Base-by-base conservation (phyloP, 2,113 vertebrate species). In the Bubo scandiacus region DNA sequence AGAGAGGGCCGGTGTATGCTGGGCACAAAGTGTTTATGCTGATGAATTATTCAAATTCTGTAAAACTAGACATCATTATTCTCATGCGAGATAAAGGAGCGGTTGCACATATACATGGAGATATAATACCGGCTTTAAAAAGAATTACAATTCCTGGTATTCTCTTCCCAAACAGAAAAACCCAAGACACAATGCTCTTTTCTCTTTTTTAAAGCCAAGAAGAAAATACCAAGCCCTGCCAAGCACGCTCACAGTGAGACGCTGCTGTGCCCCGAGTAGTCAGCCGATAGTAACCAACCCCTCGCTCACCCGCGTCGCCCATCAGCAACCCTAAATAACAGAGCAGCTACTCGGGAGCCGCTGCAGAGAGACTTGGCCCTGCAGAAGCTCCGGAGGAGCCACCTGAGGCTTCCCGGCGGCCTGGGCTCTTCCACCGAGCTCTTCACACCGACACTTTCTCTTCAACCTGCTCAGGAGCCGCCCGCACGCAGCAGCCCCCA, bases 1-100 rank as follows among this genome's bases (percentile, higher is more conserved):
- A 1, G 47, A 19, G 59, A 20, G 34, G 67, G 67, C 58, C 0
- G 1, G 21, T 1, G 5, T 23, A 26, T 2, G 13, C 65, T 2
- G 61, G 92, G 83, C 90, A 65, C 75, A 1, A 30, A 72, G 68
- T 29, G 49, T 57, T 95, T 74, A 1, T 29, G 70, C 40, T 7
- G 6, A 94, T 95, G 86, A 96, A 94, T 97, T 93, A 97, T 94
- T 95, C 96, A 95, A 9, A 47, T 38, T 94, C 73, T 87, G 80
- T 81, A 71, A 58, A 86, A 32, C 34, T 23, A 95, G 92, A 70
- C 88, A 72, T 92, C 72, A 65, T 94, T 84, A 89, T 86, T 84
- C 86, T 87, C 83, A 5, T 32, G 77, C 3, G 68, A 87, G 88
- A 91, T 75, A 55, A 92, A 92, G 70, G 61, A 83, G 70, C 4